phyloP scores from a whole-genome alignment of 2,888 invertebrate species.

The Steinernema hermaphroditum region DNA sequence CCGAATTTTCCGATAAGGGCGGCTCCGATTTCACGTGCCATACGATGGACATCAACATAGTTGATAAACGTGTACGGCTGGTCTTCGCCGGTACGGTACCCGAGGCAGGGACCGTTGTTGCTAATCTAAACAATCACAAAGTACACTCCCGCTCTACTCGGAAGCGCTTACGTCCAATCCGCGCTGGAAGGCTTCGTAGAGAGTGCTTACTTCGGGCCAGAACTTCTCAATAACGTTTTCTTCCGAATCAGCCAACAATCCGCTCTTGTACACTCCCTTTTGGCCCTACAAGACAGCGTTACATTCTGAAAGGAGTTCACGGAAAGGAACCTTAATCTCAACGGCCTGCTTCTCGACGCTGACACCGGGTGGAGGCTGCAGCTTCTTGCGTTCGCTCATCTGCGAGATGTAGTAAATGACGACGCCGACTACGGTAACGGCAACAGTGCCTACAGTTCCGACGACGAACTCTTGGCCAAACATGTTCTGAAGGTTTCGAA shows the following conservation, averaged over 20 bases:
- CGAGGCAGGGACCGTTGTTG: slow-evolving; percentile 55
- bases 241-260: slow-evolving; percentile 48
- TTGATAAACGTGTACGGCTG: slow-evolving; percentile 49
- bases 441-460: slow-evolving; percentile 11
- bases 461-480: slow-evolving; percentile 19
- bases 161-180: slow-evolving; percentile 50
- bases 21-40: slow-evolving; percentile 48
- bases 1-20: slow-evolving; percentile 50
- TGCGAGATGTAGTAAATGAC: slow-evolving; percentile 30
- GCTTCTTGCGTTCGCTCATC: slow-evolving; percentile 30
- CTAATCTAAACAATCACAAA: slow-evolving; percentile 45
- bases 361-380: slow-evolving; percentile 36
- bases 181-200: slow-evolving; percentile 59
- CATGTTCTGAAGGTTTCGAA: slow-evolving; percentile 7
- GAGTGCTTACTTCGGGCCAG: slow-evolving; percentile 58
- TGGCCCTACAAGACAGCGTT: slow-evolving; percentile 47
- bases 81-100: slow-evolving; percentile 45
- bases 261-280: slow-evolving; percentile 60
- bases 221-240: slow-evolving; percentile 44
- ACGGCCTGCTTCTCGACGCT: slow-evolving; percentile 35
- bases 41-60: slow-evolving; percentile 51
- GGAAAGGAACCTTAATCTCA: slow-evolving; percentile 37
- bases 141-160: background rate
- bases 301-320: too few species aligned
- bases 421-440: slow-evolving; percentile 22